Evolutionary conservation across 2,113 vertebrate species (phyloP), one percentile per base, ranked within the genome.

Genomic region (Chloroceryle aenea): DNA sequence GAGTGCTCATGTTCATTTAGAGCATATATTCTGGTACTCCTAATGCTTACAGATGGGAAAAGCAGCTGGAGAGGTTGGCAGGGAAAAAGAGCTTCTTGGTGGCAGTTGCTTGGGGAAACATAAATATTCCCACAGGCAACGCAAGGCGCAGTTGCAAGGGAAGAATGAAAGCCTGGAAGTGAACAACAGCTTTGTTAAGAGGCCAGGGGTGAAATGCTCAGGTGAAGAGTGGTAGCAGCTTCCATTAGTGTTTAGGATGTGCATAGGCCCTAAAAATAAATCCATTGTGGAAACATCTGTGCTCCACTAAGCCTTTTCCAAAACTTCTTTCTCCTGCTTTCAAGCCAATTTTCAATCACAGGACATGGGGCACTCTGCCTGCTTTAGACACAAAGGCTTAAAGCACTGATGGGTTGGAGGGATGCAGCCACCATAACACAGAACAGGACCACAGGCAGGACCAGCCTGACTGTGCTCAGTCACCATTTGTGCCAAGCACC

Each of bases 31-130:
- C 87, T 76, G 63, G 40, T 74, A 10, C 48, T 85, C 29, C 81
- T 71, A 19, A 78, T 2, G 47, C 62, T 74, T 87, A 64, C 81
- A 89, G 89, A 95, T 80, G 80, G 80, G 69, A 87, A 85, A 88
- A 64, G 40, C 92, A 96, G 68, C 88, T 93, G 93, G 81, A 87
- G 63, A 89, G 59, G 61, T 5, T 95, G 85, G 94, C 74, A 92
- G 77, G 36, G 53, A 78, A 85, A 94, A 90, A 1, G 38, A 82
- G 10, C 34, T 55, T 10, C 55, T 59, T 53, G 68, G 67, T 89
- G 83, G 76, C 58, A 93, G 58, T 7, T 77, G 58, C 77, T 53
- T 81, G 38, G 48, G 40, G 71, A 81, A 81, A 85, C 50, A 62
- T 0, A 74, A 85, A 94, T 92, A 75, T 63, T 66, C 90, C 69